Base-by-base conservation (phyloP, 2,113 vertebrate genomes). In the Rhadina sibilatrix region DNA sequence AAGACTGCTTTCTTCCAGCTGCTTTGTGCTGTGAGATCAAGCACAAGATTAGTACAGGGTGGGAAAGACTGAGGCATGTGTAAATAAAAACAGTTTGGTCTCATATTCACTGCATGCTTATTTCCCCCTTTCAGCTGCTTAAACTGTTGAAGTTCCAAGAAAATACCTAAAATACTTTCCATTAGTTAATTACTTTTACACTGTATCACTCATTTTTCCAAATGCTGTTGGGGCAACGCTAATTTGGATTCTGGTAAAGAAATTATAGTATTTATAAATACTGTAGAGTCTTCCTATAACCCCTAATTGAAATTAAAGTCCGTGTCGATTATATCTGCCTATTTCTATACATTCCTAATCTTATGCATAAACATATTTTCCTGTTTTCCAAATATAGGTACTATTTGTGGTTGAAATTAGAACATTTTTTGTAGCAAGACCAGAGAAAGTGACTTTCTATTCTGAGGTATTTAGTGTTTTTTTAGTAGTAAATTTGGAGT, bases 151-250 rank as follows among this genome's bases (percentile, higher is more conserved):
- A 69, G 38, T 76, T 90, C 44, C 54, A 92, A 80, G 66, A 92
- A 96, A 95, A 89, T 88, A 69, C 42, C 82, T 78, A 38, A 80
- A 83, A 70, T 75, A 78, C 13, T 89, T 95, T 89, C 78, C 21
- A 52, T 89, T 68, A 57, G 21, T 95, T 77, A 89, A 82, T 91
- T 78, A 53, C 37, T 86, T 75, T 69, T 84, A 37, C 8, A 52
- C 49, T 25, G 8, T 74, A 27, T 90, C 12, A 37, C n/a, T 83
- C 5, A 20, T 56, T 85, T 25, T 57, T 77, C 49, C 57, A 63
- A 57, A 61, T 3, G 8, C 31, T 4, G 3, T 59, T 84, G 61
- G 19, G 61, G 11, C 46, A 88, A 24, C 2, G 14, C 22, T 64
- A 31, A 60, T 47, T 38, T 79, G 38, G 15, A 57, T 88, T 76